These are phyloP conservation scores for Pomacea canaliculata DNA, from an alignment of 2,888 invertebrate species.

Conservation along the genomic window DNA sequence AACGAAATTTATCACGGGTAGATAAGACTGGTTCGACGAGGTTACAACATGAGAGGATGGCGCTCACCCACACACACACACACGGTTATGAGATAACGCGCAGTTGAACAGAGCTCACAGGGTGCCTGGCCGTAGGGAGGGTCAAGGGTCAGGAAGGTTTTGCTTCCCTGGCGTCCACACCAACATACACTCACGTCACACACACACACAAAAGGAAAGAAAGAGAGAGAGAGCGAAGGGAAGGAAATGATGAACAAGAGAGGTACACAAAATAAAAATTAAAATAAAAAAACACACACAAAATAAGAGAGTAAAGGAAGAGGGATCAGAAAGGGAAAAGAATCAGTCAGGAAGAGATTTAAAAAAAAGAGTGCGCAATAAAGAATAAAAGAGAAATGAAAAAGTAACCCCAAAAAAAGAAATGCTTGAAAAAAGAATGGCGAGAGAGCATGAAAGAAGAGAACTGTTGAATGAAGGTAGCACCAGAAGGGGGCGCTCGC, in stretches of 20 bases:
- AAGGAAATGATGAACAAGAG: conserved; percentile 7
- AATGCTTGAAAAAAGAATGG: background rate
- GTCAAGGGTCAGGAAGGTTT: too few species aligned
- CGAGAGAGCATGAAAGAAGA: background rate
- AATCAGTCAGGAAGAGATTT: background rate
- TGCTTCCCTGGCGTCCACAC: too few species aligned
- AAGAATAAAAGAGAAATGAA: too few species aligned
- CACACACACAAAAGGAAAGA: background rate
- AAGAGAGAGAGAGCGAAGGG: conserved; percentile 10
- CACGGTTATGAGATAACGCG: too few species aligned
- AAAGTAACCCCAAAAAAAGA: background rate
- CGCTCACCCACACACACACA: too few species aligned
- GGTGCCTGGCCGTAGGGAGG: too few species aligned
- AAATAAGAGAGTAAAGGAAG: background rate
- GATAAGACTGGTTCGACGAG: too few species aligned
- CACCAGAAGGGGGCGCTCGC: background rate
- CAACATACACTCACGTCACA: too few species aligned
- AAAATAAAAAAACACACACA: conserved; percentile 1
- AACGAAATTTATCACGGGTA: too few species aligned
- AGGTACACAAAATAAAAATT: too few species aligned
- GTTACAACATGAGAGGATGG: too few species aligned
- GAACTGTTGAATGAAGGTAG: background rate
- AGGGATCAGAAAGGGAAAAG: background rate
- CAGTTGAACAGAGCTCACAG: too few species aligned
- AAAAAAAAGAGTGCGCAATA: background rate